A percentile compares a stretch with the other conserved stretches of the same genome.
Evolutionary conservation across 2,113 vertebrate genomes (phyloP).

Genomic region (Dunckerocampus dactyliophorus): DNA sequence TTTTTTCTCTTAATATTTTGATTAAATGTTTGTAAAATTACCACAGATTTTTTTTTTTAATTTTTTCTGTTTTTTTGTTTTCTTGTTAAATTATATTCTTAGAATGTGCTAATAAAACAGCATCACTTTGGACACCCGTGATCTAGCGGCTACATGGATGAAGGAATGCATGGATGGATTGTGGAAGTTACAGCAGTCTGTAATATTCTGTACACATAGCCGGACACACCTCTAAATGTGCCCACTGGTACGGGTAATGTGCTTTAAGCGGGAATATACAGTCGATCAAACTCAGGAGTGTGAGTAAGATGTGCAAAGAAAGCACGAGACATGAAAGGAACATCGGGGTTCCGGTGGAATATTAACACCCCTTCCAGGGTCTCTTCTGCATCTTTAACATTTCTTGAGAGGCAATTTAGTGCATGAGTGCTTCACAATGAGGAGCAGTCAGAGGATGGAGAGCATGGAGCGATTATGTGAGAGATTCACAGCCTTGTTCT

Average conservation of each 20-base stretch:
- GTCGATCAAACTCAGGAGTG: too few species aligned
- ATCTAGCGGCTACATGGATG: neutral
- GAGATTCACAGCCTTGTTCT: neutral
- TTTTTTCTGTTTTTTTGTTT: too few species aligned
- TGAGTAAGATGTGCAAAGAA: neutral
- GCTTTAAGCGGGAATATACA: neutral
- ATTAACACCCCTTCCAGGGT: slow-evolving; percentile 18
- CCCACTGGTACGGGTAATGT: too few species aligned
- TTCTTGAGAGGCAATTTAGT: slow-evolving; percentile 38
- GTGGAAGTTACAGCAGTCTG: too few species aligned
- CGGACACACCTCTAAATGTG: too few species aligned
- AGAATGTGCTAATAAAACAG: too few species aligned
- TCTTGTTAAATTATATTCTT: too few species aligned
- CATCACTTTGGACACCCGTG: too few species aligned
- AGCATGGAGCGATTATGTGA: neutral
- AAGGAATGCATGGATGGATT: neutral
- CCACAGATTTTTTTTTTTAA: too few species aligned
- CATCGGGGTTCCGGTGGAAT: slow-evolving; percentile 9
- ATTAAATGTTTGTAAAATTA: too few species aligned
- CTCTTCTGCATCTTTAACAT: slow-evolving; percentile 20
- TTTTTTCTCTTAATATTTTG: too few species aligned
- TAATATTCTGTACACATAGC: too few species aligned
- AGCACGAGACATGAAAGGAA: slow-evolving; percentile 2
- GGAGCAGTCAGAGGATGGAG: slow-evolving; percentile 9
- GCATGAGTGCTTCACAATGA: slow-evolving; percentile 23